Evolutionary conservation across 2,797 vertebrate genomes (phyloP).

Genomic region (Artibeus jamaicensis): DNA sequence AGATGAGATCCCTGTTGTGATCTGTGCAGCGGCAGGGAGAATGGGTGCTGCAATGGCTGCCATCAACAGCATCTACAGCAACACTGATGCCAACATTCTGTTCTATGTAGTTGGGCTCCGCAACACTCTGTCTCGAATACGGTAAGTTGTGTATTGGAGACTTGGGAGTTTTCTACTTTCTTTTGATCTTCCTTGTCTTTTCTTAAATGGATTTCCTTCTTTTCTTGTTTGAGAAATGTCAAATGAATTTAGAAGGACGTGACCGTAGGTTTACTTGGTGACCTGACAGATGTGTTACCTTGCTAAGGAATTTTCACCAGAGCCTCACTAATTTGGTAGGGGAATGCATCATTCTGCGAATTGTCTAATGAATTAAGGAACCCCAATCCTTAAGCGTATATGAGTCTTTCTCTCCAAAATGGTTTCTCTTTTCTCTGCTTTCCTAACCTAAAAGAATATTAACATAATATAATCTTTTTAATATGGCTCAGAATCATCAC

Average conservation of each 20-base stretch:
- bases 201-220: background rate
- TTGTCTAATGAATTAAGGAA: background rate
- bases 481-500: background rate
- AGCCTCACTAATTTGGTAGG: background rate
- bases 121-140: constrained; percentile 87
- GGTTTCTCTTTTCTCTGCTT: background rate
- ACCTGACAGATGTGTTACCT: background rate
- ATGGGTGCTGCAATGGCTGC: constrained; percentile 92
- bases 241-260: background rate
- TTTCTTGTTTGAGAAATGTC: background rate
- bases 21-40: constrained; percentile 92
- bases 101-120: constrained; percentile 95
- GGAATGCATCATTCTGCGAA: background rate
- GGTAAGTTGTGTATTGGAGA: constrained; percentile 77
- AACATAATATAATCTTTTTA: background rate
- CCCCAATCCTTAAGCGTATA: background rate
- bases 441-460: background rate
- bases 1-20: constrained; percentile 89
- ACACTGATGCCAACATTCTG: constrained; percentile 89
- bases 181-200: background rate
- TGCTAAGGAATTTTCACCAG: background rate
- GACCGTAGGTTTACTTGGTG: background rate
- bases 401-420: background rate
- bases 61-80: constrained; percentile 94
- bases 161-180: background rate